These are phyloP conservation scores for Anagrus nilaparvatae DNA, from an alignment of 1,140 invertebrate genomes.

Conservation along the genomic window DNA sequence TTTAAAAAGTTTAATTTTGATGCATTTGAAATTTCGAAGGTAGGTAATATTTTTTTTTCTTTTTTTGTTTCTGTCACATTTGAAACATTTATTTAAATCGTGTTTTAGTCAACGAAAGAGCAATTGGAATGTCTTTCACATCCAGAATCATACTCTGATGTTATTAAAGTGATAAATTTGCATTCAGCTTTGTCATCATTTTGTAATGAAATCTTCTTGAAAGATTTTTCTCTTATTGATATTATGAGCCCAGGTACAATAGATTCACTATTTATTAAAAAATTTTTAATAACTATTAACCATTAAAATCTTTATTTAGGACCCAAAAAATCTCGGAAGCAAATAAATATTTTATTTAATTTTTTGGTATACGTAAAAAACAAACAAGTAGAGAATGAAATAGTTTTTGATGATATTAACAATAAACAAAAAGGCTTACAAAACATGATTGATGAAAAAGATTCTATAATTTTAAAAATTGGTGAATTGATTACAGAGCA, in stretches of 20 bases:
- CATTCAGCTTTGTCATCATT: constrained; percentile 18
- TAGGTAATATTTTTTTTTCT: constrained; percentile 7
- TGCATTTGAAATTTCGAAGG: constrained; percentile 17
- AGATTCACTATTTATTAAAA: neutral
- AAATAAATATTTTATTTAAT: constrained; percentile 24
- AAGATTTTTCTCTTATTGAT: constrained; percentile 25
- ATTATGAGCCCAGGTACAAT: constrained; percentile 24
- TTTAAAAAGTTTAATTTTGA: constrained; percentile 21
- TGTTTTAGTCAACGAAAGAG: constrained; percentile 20
- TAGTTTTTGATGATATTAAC: constrained; percentile 17
- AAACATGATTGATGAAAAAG: constrained; percentile 15
- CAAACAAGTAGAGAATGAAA: constrained; percentile 19
- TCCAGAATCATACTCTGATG: constrained; percentile 16
- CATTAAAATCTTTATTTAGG: constrained; percentile 14
- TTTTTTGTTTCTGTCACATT: constrained; percentile 1
- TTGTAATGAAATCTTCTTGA: constrained; percentile 24
- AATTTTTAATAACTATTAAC: neutral
- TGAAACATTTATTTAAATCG: constrained; percentile 1
- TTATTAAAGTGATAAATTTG: constrained; percentile 25
- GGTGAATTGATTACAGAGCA: constrained; percentile 14
- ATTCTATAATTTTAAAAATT: constrained; percentile 13
- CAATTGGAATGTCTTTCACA: constrained; percentile 18
- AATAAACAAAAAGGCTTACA: constrained; percentile 14
- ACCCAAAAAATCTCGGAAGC: constrained; percentile 21
- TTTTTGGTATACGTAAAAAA: constrained; percentile 25